Evolutionary conservation across 2,113 vertebrate species (phyloP), one percentile per base, ranked within the genome.

Genomic region (Cyprichromis sp.): DNA sequence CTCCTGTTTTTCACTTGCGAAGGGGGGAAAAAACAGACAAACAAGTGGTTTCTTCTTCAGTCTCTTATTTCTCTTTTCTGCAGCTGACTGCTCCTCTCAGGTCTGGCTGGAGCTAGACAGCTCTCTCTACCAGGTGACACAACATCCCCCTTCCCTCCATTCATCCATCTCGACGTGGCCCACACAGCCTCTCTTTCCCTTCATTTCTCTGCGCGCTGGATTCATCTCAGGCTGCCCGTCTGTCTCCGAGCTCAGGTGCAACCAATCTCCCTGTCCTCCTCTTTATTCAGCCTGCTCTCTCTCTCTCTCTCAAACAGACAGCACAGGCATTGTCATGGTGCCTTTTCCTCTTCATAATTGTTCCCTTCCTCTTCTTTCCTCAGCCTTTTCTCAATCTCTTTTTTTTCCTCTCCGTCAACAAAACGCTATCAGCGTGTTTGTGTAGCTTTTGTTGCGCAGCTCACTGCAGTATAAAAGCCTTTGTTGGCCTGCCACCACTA

Each of bases 111-210:
- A 88, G 80, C 83, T 80, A 31, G 91, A 93, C 92, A 93, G 86
- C 86, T 89, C 89, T 88, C 88, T 95, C 92, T 87, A 66, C 63
- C 91, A 91, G 93, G 91, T 92, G 91, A 92, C 92, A 94, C 91
- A 93, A 84, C 87, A 88, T 80, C 82, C 78, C 83, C 63, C 54
- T 84, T 86, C 87, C 91, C 38, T 91, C 61, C 78, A 85, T 94
- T 86, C 85, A 90, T 94, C 91, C 90, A 89, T 86, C 86, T 85
- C 13, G 2, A 81, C 47, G 45, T 40, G 12, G 78, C 91, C 84
- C 90, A 89, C 92, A 87, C 92, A 38, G 79, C 80, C 82, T 82
- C 85, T 84, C 84, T 83, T 85, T 84, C 59, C 47, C 53, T 34
- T 88, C 81, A 86, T 94, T 57, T 87, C 79, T 91, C 81, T 90